Evolutionary conservation across 2,888 invertebrate species (phyloP).

Genomic region (Drosophila recens): DNA sequence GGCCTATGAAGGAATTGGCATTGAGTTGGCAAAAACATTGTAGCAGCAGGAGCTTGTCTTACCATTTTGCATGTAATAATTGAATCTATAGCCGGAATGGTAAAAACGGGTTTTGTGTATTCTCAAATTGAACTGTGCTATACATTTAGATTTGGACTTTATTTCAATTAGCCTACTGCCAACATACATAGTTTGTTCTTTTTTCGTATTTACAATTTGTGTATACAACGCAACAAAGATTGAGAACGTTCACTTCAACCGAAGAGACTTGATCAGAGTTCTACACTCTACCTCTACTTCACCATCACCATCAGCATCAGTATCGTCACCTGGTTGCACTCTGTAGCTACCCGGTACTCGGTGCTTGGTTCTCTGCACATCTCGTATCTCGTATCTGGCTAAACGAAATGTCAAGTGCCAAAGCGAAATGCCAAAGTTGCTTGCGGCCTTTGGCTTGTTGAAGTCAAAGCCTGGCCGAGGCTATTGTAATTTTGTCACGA

Average conservation of each 20-base stretch:
- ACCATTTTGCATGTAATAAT: conserved; percentile 39
- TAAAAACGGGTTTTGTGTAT: conserved; percentile 30
- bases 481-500: conserved; percentile 56
- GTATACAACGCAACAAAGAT: conserved; percentile 27
- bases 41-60: conserved; percentile 28
- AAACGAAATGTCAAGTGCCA: conserved; percentile 66
- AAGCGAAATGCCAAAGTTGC: conserved; percentile 60
- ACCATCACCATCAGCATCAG: not conserved
- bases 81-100: conserved; percentile 26
- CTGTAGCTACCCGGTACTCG: not conserved
- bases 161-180: conserved; percentile 64
- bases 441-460: conserved; percentile 51
- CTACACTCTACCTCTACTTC: conserved; percentile 3
- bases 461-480: conserved; percentile 59
- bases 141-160: conserved; percentile 36
- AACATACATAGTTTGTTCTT: not conserved
- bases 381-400: conserved; percentile 4
- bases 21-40: conserved; percentile 10
- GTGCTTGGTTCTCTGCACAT: not conserved
- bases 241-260: conserved; percentile 62
- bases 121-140: conserved; percentile 36
- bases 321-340: conserved; percentile 31
- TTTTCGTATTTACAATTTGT: not conserved
- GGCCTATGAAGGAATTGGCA: conserved; percentile 42
- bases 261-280: conserved; percentile 25